phyloP scores from a whole-genome alignment of 1,140 invertebrate species.

The Scaptomyza graminum region DNA sequence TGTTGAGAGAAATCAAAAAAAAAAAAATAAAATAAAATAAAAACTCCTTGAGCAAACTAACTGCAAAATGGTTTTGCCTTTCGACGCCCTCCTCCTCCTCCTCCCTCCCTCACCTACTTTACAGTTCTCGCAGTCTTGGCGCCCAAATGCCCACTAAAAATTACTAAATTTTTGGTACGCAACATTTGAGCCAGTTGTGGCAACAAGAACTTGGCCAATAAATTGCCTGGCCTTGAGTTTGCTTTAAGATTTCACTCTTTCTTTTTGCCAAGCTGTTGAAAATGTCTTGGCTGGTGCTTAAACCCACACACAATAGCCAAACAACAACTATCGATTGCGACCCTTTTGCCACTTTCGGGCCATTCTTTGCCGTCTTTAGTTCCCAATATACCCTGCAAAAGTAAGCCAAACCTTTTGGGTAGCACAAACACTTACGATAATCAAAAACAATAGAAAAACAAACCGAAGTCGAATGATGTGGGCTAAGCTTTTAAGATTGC shows the following conservation, averaged over 20 bases:
- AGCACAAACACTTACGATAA: background rate
- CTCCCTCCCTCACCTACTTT: background rate
- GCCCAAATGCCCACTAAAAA: slow-evolving; percentile 67
- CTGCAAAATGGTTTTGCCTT: slow-evolving; percentile 70
- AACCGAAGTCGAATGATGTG: background rate
- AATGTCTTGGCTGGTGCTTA: slow-evolving; percentile 35
- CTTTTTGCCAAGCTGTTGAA: slow-evolving; percentile 53
- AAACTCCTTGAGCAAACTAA: slow-evolving; percentile 72
- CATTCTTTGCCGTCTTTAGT: slow-evolving; percentile 36
- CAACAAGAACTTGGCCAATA: slow-evolving; percentile 45
- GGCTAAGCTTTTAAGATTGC: background rate
- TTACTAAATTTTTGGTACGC: slow-evolving; percentile 65
- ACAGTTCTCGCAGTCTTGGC: slow-evolving; percentile 21
- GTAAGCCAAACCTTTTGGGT: background rate
- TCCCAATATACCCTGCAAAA: slow-evolving; percentile 25
- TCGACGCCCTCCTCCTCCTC: background rate
- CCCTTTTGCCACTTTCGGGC: slow-evolving; percentile 44
- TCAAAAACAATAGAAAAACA: background rate
- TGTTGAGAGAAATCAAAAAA: slow-evolving; percentile 2
- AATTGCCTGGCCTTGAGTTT: slow-evolving; percentile 57
- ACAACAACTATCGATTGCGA: slow-evolving; percentile 51
- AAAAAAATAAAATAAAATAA: slow-evolving; percentile 42
- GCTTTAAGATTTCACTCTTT: slow-evolving; percentile 58
- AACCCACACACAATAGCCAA: slow-evolving; percentile 22
- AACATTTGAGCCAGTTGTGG: slow-evolving; percentile 52